Evolutionary conservation across 1,140 invertebrate species (phyloP), one percentile per base, ranked within the genome.

Genomic region (Zaprionus africanus): DNA sequence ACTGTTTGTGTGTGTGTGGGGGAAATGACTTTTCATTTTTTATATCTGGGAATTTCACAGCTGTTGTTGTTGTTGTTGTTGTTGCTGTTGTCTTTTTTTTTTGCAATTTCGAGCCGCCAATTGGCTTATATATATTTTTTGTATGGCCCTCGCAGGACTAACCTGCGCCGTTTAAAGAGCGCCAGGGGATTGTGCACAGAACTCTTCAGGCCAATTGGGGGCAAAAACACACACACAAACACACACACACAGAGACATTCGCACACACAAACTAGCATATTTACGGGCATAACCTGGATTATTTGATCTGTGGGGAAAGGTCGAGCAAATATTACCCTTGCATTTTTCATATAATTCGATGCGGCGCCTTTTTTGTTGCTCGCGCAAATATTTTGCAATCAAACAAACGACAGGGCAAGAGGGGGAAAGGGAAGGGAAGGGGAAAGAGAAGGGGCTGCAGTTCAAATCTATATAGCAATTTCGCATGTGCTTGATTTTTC

Each of bases 401-500:
- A 71, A 78, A 78, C 65, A 64, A 28, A 72, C 43, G 11, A 31
- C 11, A 38, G 49, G n/a, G 28, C 22, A 15, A 17, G 4, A 1
- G 19, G 6, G 17, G 12, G 24, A 7, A 19, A 43, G 15, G 19
- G 28, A 7, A 36, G 61, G 9, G 43, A 26, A 26, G 26, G 28
- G 49, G n/a, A 34, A 4, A 11, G 71, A 49, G 41, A 15, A 22
- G 22, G 28, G 19, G 26, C 28, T n/a, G 36, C 57, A 58, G 17
- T 64, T 77, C 78, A 87, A 87, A 80, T 81, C 78, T 76, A 81
- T 88, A 88, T 88, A 88, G 90, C 90, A 88, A 90, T 90, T 88
- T 88, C 65, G 81, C 82, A 82, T 79, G 75, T 87, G 87, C 81
- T 88, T 90, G 85, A 88, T 88, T 88, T 85, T 88, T 88, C 76